Evolutionary conservation across 2,113 vertebrate genomes (phyloP).

Genomic region (Oreocharis arfaki): DNA sequence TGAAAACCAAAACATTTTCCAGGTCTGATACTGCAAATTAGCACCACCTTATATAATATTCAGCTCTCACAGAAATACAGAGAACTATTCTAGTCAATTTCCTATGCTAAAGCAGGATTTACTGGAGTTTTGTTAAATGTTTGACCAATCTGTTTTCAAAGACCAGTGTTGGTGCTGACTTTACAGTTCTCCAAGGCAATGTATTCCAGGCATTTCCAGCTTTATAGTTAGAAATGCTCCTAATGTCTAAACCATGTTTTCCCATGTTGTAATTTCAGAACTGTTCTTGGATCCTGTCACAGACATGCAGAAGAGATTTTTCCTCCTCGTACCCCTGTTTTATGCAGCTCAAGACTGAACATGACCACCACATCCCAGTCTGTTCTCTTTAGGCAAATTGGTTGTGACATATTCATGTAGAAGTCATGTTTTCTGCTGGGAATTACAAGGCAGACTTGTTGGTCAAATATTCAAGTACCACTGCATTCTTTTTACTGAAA

Average conservation of each 20-base stretch:
- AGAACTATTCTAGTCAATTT: neutral
- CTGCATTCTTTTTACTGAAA: neutral
- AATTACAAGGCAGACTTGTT: neutral
- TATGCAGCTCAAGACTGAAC: neutral
- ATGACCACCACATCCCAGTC: neutral
- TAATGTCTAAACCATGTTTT: neutral
- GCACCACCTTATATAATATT: neutral
- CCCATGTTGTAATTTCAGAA: neutral
- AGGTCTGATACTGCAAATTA: neutral
- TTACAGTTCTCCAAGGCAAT: neutral
- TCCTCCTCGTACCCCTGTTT: neutral
- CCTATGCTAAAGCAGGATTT: neutral
- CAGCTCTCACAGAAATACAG: neutral
- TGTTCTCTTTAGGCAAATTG: neutral
- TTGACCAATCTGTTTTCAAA: neutral
- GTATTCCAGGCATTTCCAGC: neutral
- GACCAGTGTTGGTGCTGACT: neutral
- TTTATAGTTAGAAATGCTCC: neutral
- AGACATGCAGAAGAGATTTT: neutral
- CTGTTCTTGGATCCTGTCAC: neutral
- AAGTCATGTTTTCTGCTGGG: neutral
- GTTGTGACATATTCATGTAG: neutral
- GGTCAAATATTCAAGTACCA: neutral
- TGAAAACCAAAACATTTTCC: neutral
- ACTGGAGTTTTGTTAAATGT: neutral